Evolutionary conservation across 2,113 vertebrate species (phyloP), one percentile per base, ranked within the genome.

Genomic region (Hippocampus zosterae): DNA sequence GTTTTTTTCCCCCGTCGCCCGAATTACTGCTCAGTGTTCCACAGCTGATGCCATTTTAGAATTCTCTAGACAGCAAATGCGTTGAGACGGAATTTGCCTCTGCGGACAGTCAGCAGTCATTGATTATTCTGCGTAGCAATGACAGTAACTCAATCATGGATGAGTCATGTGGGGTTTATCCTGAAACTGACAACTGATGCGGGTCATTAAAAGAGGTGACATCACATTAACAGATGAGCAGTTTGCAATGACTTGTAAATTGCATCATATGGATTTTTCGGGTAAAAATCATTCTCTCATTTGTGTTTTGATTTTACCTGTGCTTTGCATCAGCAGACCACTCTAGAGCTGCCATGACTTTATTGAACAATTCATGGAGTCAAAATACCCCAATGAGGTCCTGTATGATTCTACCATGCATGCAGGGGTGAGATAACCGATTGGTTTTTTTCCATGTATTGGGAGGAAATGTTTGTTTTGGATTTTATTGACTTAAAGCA

Each of bases 381-480:
- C 61, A 42, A 41, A 33, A 40, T 21, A 9, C 27, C 18, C 15
- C 16, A 3, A 21, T 3, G 10, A 42, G 21, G 61, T 63, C 11
- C 11, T 63, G 10, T 12, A 37, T 12, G 60, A 21, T 41, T 6
- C 37, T 6, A 2, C 19, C 3, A 42, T 23, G 40, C 18, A 42
- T 41, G 40, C 40, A 15, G 16, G 16, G 6, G 8, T n/a, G 21
- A 63, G 16, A 61, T 60, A 4, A 60, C 8, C 2, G 8, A n/a
- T 40, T 41, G 60, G 41, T 41, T 62, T 40, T 10, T 37, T 37
- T n/a, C 5, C 21, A 23, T 42, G n/a, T 9, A 42, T 42, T 12
- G 21, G n/a, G 19, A 41, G 40, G 40, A 64, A 64, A 64, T 64
- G 13, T 64, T 64, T n/a, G 13, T 44, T 63, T 63, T 57, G 13